These are phyloP conservation scores for Nylanderia fulva DNA, from an alignment of 1,140 invertebrate species.

Conservation along the genomic window DNA sequence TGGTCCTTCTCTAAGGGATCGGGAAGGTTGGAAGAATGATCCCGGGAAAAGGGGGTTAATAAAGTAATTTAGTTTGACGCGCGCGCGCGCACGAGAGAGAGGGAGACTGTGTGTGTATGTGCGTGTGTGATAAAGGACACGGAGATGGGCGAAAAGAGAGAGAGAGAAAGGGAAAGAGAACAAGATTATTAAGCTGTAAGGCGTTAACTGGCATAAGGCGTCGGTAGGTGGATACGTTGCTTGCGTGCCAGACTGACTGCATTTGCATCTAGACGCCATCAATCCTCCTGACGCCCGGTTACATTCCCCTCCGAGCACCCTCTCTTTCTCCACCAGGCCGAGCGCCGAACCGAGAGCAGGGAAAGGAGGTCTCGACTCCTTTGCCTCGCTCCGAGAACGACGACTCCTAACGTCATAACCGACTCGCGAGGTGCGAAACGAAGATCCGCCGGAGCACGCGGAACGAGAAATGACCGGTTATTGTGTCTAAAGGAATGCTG, in stretches of 20 bases:
- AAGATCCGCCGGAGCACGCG: slow-evolving; percentile 22
- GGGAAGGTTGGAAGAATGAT: slow-evolving; percentile 34
- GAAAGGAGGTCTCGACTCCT: slow-evolving; percentile 52
- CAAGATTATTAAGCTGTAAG: slow-evolving; percentile 86
- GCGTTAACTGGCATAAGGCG: slow-evolving; percentile 86
- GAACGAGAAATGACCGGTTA: neutral
- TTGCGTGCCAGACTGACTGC: slow-evolving; percentile 85
- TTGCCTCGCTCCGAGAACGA: slow-evolving; percentile 50
- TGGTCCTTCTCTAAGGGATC: slow-evolving; percentile 10
- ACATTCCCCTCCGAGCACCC: slow-evolving; percentile 70
- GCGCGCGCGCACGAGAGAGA: neutral
- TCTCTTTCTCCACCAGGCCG: slow-evolving; percentile 62
- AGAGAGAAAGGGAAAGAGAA: slow-evolving; percentile 71
- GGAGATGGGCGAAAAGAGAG: slow-evolving; percentile 61
- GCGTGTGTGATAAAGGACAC: slow-evolving; percentile 32
- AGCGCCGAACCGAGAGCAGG: slow-evolving; percentile 41
- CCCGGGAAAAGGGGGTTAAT: slow-evolving; percentile 76
- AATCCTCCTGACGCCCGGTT: slow-evolving; percentile 86
- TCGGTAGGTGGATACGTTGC: slow-evolving; percentile 84
- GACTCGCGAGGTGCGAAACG: slow-evolving; percentile 49
- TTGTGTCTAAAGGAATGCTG: neutral
- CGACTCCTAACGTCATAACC: slow-evolving; percentile 36
- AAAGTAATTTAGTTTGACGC: slow-evolving; percentile 79
- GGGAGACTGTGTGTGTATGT: neutral
- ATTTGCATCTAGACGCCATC: slow-evolving; percentile 87